A percentile compares a stretch with the other conserved stretches of the same genome.
Conservation (phyloP, 1,140 invertebrate species). For the Ptiloglossa arizonensis region DNA sequence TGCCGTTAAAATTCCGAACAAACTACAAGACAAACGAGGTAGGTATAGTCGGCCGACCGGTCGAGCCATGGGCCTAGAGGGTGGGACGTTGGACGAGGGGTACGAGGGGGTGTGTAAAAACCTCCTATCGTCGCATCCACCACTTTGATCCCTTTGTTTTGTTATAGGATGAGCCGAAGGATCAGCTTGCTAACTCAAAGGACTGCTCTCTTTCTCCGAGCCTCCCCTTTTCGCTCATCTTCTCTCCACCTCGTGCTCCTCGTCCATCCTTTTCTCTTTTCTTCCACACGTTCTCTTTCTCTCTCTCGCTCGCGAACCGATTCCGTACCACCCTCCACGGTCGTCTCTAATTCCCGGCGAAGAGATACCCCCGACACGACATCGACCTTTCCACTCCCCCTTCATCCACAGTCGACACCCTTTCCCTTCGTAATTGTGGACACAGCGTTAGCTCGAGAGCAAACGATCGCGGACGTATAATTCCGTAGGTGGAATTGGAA, state of each 20-base stretch:
- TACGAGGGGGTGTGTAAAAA: conserved; percentile 50
- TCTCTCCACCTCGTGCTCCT: no score
- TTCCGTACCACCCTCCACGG: neutral
- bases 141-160: conserved; percentile 72
- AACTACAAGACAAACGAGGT: conserved; percentile 68
- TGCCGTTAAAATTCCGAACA: conserved; percentile 66
- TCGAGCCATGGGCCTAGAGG: conserved; percentile 14
- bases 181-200: conserved; percentile 73
- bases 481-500: conserved; percentile 56
- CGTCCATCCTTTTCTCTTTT: neutral
- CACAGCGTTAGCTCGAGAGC: conserved; percentile 66
- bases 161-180: conserved; percentile 68
- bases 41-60: conserved; percentile 45
- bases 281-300: neutral
- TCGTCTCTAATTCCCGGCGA: conserved; percentile 31
- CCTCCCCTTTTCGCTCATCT: conserved; percentile 13
- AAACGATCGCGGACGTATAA: conserved; percentile 70
- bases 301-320: neutral
- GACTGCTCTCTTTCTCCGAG: conserved; percentile 56
- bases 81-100: neutral
- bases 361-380: conserved; percentile 12
- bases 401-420: neutral
- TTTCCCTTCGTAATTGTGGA: conserved; percentile 55
- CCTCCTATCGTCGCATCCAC: conserved; percentile 59
- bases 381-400: conserved; percentile 1